Conservation (phyloP, 1,140 invertebrate genomes). For the Microvelia longipes region DNA sequence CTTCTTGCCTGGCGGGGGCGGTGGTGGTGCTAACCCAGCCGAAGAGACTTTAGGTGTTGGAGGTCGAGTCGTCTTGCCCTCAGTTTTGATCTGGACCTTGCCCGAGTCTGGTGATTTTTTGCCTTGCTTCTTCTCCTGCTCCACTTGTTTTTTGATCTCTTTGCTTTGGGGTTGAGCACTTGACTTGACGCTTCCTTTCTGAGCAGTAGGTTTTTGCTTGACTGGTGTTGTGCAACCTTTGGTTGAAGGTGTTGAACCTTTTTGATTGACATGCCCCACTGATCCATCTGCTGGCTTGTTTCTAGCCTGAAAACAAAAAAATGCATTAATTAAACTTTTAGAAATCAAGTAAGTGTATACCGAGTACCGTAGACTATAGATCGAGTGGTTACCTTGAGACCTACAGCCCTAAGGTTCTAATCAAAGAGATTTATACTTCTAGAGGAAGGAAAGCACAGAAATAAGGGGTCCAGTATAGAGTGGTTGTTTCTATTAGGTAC, state of each 20-base stretch:
- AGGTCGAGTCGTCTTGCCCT: background rate
- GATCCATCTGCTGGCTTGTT: conserved; percentile 55
- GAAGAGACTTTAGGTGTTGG: conserved; percentile 8
- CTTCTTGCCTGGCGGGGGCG: conserved; percentile 40
- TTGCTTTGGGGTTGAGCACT: conserved; percentile 36
- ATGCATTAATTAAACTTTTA: too few relatives aligned
- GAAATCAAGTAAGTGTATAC: too few relatives aligned
- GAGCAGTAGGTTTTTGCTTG: conserved; percentile 37
- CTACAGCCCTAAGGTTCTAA: too few relatives aligned
- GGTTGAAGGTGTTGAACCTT: conserved; percentile 36
- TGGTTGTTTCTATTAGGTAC: too few relatives aligned
- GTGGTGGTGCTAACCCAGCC: conserved; percentile 24
- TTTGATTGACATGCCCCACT: conserved; percentile 47
- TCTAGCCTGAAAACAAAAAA: conserved; percentile 41
- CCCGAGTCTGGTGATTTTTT: background rate
- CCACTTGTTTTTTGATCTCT: conserved; percentile 38
- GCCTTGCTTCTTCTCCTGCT: conserved; percentile 8
- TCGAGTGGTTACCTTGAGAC: too few relatives aligned
- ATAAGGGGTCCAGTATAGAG: too few relatives aligned
- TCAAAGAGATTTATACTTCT: too few relatives aligned
- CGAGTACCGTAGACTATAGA: too few relatives aligned
- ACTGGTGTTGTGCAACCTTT: conserved; percentile 35
- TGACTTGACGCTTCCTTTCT: conserved; percentile 36
- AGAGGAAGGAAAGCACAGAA: too few relatives aligned
- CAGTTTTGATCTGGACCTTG: background rate